Evolutionary conservation across 1,140 invertebrate species (phyloP).

Genomic region (Saccostrea echinata): DNA sequence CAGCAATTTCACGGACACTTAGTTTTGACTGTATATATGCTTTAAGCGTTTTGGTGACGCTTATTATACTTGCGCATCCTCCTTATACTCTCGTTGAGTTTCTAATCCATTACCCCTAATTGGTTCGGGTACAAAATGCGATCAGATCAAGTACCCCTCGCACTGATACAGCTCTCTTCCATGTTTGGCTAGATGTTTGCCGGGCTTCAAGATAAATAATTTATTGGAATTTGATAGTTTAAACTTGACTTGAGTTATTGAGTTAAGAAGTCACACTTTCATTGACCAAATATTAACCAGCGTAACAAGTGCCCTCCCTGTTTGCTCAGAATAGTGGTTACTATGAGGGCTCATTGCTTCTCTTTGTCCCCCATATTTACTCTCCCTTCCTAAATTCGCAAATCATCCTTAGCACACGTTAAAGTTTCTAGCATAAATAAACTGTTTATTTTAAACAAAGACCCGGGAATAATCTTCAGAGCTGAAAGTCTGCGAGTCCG

Average conservation of each 20-base stretch:
- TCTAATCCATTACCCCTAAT: constrained; percentile 31
- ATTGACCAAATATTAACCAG: constrained; percentile 18
- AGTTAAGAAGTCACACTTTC: constrained; percentile 31
- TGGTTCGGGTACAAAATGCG: constrained; percentile 22
- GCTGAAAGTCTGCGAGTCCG: neutral
- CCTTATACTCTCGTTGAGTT: neutral
- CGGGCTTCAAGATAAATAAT: constrained; percentile 18
- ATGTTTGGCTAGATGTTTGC: neutral
- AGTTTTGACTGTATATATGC: neutral
- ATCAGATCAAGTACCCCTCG: constrained; percentile 10
- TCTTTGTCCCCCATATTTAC: neutral
- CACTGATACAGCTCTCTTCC: neutral
- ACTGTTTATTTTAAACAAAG: constrained; percentile 38
- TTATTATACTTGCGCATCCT: neutral
- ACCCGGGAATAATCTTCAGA: constrained; percentile 2
- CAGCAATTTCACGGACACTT: constrained; percentile 10
- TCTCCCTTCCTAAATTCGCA: constrained; percentile 5
- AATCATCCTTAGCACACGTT: constrained; percentile 31
- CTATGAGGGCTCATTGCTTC: neutral
- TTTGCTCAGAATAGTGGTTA: constrained; percentile 6
- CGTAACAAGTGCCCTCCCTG: constrained; percentile 7
- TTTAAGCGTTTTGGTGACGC: neutral
- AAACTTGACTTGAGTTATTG: neutral
- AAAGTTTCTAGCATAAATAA: constrained; percentile 33
- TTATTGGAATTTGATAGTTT: constrained; percentile 34